A percentile compares a stretch with the other conserved stretches of the same genome.
Conservation (phyloP, 2,113 vertebrate species). For the Danio rerio region GRCz12tu NC_133190.1:22258501-22259000, state of each 20-base stretch:
- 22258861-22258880: constrained; percentile 60
- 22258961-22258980: no score
- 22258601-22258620: constrained; percentile 79
- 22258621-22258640: constrained; percentile 73
- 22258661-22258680: constrained; percentile 70
- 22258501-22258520: constrained; percentile 44
- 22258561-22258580: constrained; percentile 74
- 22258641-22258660: constrained; percentile 76
- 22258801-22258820: constrained; percentile 39
- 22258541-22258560: constrained; percentile 65
- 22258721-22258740: not conserved
- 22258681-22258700: constrained; percentile 71
- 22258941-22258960: no score
- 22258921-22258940: not conserved
- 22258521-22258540: constrained; percentile 73
- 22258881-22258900: constrained; percentile 60
- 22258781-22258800: constrained; percentile 62
- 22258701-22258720: not conserved
- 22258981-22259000: no score
- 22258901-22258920: not conserved
- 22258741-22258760: not conserved
- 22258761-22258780: constrained; percentile 55
- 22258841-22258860: constrained; percentile 66
- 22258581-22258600: constrained; percentile 72
- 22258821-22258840: constrained; percentile 59